Evolutionary conservation across 2,113 vertebrate genomes (phyloP).

Genomic region (Poecilia latipinna): DNA sequence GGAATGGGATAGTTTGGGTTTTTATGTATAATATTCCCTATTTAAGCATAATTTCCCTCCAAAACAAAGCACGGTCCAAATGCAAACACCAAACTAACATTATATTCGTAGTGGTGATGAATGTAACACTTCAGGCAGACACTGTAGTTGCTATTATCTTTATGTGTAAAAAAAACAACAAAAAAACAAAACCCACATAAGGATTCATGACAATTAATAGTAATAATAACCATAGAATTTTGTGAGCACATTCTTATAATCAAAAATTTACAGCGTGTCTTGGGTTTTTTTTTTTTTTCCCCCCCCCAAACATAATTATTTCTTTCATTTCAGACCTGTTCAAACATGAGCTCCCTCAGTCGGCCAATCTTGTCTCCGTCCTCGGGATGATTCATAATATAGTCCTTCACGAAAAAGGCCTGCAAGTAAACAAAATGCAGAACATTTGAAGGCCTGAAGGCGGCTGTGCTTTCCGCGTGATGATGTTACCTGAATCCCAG

Average conservation of each 20-base stretch:
- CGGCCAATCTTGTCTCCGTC: conserved; percentile 97
- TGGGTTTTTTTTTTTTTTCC: too few species aligned
- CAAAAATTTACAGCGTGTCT: too few species aligned
- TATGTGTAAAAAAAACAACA: too few species aligned
- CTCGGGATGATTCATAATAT: conserved; percentile 94
- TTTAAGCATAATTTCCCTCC: background rate
- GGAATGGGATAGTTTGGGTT: background rate
- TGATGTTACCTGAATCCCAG: conserved; percentile 48
- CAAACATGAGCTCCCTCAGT: conserved; percentile 95
- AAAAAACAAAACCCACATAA: too few species aligned
- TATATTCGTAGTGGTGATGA: background rate
- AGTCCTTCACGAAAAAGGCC: conserved; percentile 98
- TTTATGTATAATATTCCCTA: background rate
- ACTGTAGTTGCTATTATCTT: too few species aligned
- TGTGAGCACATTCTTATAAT: too few species aligned
- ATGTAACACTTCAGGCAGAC: too few species aligned
- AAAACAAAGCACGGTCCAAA: background rate
- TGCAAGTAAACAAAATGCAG: conserved; percentile 68
- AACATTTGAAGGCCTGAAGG: conserved; percentile 47
- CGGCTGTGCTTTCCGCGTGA: conserved; percentile 9
- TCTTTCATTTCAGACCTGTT: conserved; percentile 85
- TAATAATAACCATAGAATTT: too few species aligned
- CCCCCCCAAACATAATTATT: background rate
- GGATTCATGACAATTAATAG: too few species aligned
- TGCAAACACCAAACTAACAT: background rate